These are phyloP conservation scores for Balaeniceps rex DNA, from an alignment of 2,113 vertebrate species.

Conservation along the genomic window DNA sequence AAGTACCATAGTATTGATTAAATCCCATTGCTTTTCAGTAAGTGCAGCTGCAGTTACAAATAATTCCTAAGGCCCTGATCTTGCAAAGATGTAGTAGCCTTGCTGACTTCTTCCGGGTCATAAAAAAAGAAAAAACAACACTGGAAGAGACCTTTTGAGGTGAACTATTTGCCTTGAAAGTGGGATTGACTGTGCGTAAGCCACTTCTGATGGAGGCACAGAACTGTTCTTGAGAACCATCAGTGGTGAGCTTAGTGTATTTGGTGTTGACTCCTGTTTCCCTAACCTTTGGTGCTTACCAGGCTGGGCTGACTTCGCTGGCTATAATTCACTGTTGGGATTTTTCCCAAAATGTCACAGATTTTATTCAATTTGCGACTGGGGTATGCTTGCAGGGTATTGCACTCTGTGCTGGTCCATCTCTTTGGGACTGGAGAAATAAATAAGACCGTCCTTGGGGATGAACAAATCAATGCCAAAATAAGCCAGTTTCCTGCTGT, in stretches of 20 bases:
- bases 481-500: not conserved
- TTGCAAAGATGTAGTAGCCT: not conserved
- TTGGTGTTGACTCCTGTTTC: not conserved
- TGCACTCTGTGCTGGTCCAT: not conserved
- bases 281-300: not conserved
- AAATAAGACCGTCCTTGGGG: not conserved
- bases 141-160: not conserved
- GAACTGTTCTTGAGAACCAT: not conserved
- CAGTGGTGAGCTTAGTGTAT: not conserved
- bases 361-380: not conserved
- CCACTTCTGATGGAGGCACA: not conserved
- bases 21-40: not conserved
- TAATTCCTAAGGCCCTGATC: not conserved
- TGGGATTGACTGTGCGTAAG: not conserved
- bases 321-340: not conserved
- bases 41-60: not conserved
- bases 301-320: not conserved
- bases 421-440: not conserved
- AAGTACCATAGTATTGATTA: constrained; percentile 19
- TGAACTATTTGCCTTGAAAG: not conserved
- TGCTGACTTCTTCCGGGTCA: not conserved
- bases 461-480: not conserved
- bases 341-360: not conserved
- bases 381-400: not conserved
- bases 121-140: not conserved